Conservation (phyloP, 2,888 invertebrate species). For the Lasioglossum malachurum region DNA sequence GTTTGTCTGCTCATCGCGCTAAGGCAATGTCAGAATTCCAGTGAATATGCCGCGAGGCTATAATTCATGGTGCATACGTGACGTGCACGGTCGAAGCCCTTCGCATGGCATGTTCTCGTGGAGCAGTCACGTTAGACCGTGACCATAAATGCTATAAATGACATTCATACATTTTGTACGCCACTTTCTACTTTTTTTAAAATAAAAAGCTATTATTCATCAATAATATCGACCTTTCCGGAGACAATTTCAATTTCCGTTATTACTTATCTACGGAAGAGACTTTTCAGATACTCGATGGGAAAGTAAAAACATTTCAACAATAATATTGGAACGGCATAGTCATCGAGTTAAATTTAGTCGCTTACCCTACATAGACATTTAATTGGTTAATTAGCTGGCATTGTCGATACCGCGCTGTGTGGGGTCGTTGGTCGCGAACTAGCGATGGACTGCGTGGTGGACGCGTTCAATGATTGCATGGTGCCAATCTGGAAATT, state of each 20-base stretch:
- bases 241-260: neutral
- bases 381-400: slow-evolving; percentile 86
- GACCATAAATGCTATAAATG: neutral
- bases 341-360: neutral
- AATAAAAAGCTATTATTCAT: neutral
- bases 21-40: slow-evolving; percentile 6
- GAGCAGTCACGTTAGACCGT: neutral
- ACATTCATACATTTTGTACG: neutral
- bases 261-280: neutral
- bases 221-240: neutral
- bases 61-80: neutral
- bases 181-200: neutral
- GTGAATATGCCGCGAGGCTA: neutral
- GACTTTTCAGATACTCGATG: neutral
- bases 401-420: slow-evolving; percentile 95
- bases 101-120: neutral
- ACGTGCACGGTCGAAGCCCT: neutral
- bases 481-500: slow-evolving; percentile 94
- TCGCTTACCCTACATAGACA: neutral
- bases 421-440: slow-evolving; percentile 96
- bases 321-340: no score
- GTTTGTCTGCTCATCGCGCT: neutral
- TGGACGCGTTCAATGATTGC: slow-evolving; percentile 93
- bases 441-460: slow-evolving; percentile 94
- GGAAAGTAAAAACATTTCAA: neutral